These are phyloP conservation scores for Drosophila malerkotliana DNA, from an alignment of 1,140 invertebrate genomes.

Conservation along the genomic window DNA sequence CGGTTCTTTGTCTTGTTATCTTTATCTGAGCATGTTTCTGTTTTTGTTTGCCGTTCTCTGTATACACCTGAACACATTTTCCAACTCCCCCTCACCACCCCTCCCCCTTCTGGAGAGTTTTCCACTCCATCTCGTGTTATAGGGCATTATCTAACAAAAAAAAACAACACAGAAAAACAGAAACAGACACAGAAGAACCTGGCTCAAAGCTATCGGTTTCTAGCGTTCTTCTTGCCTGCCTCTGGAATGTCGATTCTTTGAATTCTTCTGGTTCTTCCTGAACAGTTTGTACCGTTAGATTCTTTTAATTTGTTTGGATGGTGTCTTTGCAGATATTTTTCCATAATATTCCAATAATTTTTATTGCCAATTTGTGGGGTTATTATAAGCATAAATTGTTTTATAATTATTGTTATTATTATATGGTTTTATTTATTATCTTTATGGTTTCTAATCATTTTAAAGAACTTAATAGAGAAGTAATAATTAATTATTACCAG, in stretches of 20 bases:
- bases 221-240: slow-evolving; percentile 5
- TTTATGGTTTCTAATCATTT: too few species aligned
- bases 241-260: slow-evolving; percentile 19
- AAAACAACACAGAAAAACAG: neutral
- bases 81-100: neutral
- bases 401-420: too few species aligned
- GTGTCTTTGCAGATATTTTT: slow-evolving; percentile 57
- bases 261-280: slow-evolving; percentile 9
- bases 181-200: neutral
- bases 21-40: slow-evolving; percentile 13
- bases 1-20: slow-evolving; percentile 25
- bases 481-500: too few species aligned
- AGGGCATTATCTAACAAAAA: slow-evolving; percentile 22
- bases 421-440: too few species aligned
- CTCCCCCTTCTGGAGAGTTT: too few species aligned
- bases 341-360: too few species aligned
- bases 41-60: slow-evolving; percentile 25
- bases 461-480: too few species aligned
- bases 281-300: slow-evolving; percentile 41
- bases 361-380: too few species aligned
- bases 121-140: neutral
- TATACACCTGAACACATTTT: slow-evolving; percentile 33
- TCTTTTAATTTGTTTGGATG: slow-evolving; percentile 41
- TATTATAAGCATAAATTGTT: too few species aligned
- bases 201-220: slow-evolving; percentile 6